Evolutionary conservation across 2,113 vertebrate species (phyloP), one percentile per base, ranked within the genome.

Genomic region (Hippocampus mohnikei): DNA sequence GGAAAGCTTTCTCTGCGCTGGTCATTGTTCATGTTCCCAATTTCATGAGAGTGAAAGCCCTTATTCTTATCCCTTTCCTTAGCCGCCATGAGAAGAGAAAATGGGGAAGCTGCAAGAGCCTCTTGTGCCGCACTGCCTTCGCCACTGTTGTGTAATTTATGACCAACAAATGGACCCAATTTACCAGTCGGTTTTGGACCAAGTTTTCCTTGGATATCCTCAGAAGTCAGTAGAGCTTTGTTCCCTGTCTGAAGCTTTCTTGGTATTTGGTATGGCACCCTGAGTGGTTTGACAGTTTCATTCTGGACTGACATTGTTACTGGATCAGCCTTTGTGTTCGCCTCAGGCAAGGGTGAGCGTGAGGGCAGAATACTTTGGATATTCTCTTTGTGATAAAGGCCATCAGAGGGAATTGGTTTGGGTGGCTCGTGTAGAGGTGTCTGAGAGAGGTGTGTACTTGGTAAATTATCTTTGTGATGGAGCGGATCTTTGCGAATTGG

Each of bases 21-120:
- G 3, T 90, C 82, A 33, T 59, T 87, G 5, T 59, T 85, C 27
- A 70, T 85, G 23, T n/a, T n/a, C 44, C 82, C 91, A 75, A 78
- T 85, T 79, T 88, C 78, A 2, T 52, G 81, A 1, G 84, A 88
- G 50, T 83, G 53, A 66, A 8, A n/a, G 5, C 83, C 50, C 67
- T 84, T 92, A 6, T 93, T 91, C 79, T 93, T 94, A 0, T 96
- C 95, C 4, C 96, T 90, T 86, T 96, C 91, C 76, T 95, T 94
- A 63, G 96, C 96, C 0, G 96, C 96, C 77, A 93, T 87, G 25
- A 99, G 90, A 70, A 99, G 93, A 3, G 94, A 94, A 85, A 99
- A 88, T 0, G 96, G 96, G 16, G 97, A 98, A 0, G 93, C 59
- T 23, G 71, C 66, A 46, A 58, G 44, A 29, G 71, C 58, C 0